Conservation (phyloP, 2,797 vertebrate genomes). For the Buphagus erythrorhynchus region DNA sequence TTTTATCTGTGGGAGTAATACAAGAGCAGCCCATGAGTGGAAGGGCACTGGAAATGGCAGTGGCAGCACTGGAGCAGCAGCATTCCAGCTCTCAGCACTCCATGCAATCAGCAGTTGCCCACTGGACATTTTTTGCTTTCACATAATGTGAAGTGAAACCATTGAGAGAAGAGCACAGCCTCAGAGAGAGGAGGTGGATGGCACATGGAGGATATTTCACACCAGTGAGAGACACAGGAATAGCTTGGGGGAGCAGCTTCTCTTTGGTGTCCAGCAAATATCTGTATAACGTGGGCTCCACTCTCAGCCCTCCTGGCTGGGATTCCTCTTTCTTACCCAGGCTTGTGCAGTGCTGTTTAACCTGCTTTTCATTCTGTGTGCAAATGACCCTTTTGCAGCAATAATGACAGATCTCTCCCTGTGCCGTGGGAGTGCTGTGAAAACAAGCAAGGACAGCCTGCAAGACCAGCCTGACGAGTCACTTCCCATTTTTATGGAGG, state of each 20-base stretch:
- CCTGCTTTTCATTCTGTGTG: neutral
- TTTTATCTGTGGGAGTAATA: neutral
- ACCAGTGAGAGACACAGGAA: neutral
- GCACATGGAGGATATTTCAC: neutral
- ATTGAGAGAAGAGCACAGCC: neutral
- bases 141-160: neutral
- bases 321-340: neutral
- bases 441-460: neutral
- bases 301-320: neutral
- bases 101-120: neutral
- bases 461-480: neutral
- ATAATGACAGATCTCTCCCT: neutral
- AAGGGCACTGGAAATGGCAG: neutral
- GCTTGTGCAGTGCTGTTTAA: neutral
- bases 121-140: neutral
- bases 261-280: neutral
- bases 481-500: neutral
- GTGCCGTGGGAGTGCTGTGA: accelerated
- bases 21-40: neutral
- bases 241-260: neutral
- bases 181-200: neutral
- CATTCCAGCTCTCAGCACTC: neutral
- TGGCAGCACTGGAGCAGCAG: neutral
- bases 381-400: neutral
- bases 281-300: neutral